These are phyloP conservation scores for Silurus asotus DNA, from an alignment of 2,113 vertebrate genomes.

Conservation along the genomic window DNA sequence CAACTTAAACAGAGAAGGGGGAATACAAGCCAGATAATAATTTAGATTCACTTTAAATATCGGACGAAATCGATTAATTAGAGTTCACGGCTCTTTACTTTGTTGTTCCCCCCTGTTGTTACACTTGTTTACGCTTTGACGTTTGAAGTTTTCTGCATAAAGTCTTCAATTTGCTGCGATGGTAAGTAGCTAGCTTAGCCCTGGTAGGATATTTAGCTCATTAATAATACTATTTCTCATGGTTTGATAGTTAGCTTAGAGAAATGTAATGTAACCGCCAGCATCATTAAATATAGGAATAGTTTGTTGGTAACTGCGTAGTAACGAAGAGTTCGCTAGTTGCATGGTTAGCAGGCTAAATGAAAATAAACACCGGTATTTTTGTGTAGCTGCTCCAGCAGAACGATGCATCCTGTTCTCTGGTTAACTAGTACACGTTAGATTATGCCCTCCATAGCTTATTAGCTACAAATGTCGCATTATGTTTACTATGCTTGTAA, in stretches of 20 bases:
- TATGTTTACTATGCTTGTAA: neutral
- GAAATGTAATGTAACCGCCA: neutral
- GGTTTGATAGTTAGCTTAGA: neutral
- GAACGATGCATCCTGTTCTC: neutral
- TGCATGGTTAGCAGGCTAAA: neutral
- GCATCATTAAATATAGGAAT: neutral
- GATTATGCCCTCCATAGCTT: neutral
- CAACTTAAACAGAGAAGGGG: neutral
- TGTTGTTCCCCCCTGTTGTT: neutral
- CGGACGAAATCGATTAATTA: neutral
- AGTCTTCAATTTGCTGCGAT: neutral
- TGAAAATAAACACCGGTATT: neutral
- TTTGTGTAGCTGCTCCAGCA: neutral
- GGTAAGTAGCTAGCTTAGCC: slow-evolving; percentile 4
- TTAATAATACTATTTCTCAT: neutral
- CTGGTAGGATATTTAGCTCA: neutral
- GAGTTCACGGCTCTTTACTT: neutral
- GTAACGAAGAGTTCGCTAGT: neutral
- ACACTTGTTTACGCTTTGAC: neutral
- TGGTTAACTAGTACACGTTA: neutral
- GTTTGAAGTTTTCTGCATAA: neutral
- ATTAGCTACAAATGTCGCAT: neutral
- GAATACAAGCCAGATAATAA: neutral
- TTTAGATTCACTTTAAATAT: neutral
- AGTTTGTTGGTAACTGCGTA: neutral